Evolutionary conservation across 2,797 vertebrate species (phyloP), one percentile per base, ranked within the genome.

Genomic region (Amphiprion clarkii): DNA sequence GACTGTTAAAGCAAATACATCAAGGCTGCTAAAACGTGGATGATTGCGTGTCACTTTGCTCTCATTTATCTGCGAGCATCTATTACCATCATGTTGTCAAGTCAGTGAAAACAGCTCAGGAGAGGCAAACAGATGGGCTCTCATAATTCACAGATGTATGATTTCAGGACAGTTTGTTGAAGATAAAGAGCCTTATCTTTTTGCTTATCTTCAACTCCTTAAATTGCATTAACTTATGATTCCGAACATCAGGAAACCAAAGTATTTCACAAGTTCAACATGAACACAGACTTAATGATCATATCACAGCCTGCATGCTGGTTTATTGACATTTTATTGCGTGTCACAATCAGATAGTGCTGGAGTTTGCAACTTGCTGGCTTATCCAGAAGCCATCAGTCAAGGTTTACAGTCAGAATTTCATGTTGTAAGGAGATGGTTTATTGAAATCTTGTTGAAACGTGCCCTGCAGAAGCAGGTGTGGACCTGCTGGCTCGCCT

Each of bases 31-130:
- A 85, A 92, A 91, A 89, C 52, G 60, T 65, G 83, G 81, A 84
- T 90, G 90, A 93, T 92, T 90, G 88, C 88, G 17, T 85, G 89
- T 83, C 91, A 84, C 86, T 91, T 91, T 88, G 82, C 85, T 71
- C 84, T 87, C 90, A 82, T 92, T 93, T 92, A 90, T 91, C 84
- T 78, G 78, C 33, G 59, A 76, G 79, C 88, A 73, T 88, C 88
- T 71, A 88, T 90, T 86, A 89, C 86, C 75, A 55, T 86, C 78
- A 67, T 64, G 78, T 84, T 82, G 88, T 87, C 87, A 82, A 84
- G 74, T 84, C 68, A 63, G 74, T 70, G 85, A 81, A 85, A 88
- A 78, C 72, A 40, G 82, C 72, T 25, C 16, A 2, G 49, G 71
- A 85, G 77, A 67, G 75, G 65, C 78, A 79, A 68, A 76, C 89